Evolutionary conservation across 1,140 invertebrate genomes (phyloP).

Genomic region (Drosophila carrolli): DNA sequence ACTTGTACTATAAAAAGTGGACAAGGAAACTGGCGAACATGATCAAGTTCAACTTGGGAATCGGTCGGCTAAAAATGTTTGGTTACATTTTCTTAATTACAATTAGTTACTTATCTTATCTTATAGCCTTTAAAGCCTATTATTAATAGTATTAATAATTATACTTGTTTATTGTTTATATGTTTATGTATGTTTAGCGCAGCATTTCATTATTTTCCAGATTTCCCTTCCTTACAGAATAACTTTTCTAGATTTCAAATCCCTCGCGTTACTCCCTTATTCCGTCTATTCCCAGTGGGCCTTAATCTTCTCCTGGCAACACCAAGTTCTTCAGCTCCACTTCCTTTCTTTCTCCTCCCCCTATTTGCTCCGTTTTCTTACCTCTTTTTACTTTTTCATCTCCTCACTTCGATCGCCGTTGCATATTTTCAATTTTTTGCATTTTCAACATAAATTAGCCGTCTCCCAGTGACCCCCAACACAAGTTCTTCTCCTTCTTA

Average conservation of each 20-base stretch:
- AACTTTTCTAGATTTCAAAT: background rate
- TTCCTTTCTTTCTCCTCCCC: background rate
- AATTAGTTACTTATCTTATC: no score
- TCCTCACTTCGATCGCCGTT: constrained; percentile 28
- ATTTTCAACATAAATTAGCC: constrained; percentile 51
- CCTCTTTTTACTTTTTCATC: constrained; percentile 16
- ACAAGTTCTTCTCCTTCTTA: constrained; percentile 1
- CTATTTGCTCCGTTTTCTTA: background rate
- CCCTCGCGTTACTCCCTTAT: no score
- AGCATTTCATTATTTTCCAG: no score
- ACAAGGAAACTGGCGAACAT: constrained; percentile 25
- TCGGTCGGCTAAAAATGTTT: background rate
- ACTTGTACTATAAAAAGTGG: constrained; percentile 36
- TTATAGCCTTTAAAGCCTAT: no score
- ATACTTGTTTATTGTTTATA: no score
- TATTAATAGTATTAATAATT: no score
- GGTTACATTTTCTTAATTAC: no score
- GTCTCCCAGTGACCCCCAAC: constrained; percentile 52
- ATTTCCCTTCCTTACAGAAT: no score
- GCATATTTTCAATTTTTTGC: constrained; percentile 44
- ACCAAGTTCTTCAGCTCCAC: background rate
- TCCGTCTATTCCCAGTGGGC: background rate
- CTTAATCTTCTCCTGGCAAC: background rate
- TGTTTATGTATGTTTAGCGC: no score
- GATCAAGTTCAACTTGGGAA: constrained; percentile 30